These are phyloP conservation scores for Calliopsis andreniformis DNA, from an alignment of 1,140 invertebrate genomes.

Conservation along the genomic window DNA sequence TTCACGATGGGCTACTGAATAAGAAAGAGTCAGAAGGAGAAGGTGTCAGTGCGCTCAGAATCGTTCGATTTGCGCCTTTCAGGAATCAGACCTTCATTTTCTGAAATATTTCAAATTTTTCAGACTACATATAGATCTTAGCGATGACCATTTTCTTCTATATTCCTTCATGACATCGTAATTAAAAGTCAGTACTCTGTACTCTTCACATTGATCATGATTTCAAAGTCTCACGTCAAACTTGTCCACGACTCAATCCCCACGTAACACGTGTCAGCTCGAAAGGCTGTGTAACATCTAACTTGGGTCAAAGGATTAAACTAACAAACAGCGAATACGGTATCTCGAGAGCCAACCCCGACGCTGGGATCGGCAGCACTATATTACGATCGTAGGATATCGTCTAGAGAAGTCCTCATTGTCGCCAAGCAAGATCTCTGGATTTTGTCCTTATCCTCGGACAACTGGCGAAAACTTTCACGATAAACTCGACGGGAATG, in stretches of 20 bases:
- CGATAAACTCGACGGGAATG: conserved; percentile 54
- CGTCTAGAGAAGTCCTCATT: conserved; percentile 49
- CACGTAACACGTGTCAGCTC: background rate
- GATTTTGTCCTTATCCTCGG: conserved; percentile 64
- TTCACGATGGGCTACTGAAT: too few species aligned
- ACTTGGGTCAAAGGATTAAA: background rate
- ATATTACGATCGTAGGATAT: conserved; percentile 55
- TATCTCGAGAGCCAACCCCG: conserved; percentile 46
- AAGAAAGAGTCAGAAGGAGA: too few species aligned
- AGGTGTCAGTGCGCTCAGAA: too few species aligned
- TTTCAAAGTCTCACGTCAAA: background rate
- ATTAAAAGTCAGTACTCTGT: too few species aligned
- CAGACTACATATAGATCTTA: too few species aligned
- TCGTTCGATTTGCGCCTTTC: too few species aligned
- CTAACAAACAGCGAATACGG: conserved; percentile 2
- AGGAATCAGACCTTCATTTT: too few species aligned
- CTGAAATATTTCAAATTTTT: too few species aligned
- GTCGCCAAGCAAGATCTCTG: conserved; percentile 52
- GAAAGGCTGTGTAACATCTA: background rate
- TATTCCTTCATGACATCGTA: too few species aligned
- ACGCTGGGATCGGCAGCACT: conserved; percentile 41
- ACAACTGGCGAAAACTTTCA: conserved; percentile 61
- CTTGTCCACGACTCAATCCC: background rate
- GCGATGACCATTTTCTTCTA: too few species aligned
- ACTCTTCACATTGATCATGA: too few species aligned